These are phyloP conservation scores for Epinephelus fuscoguttatus DNA, from an alignment of 2,113 vertebrate species.

Conservation along the genomic window DNA sequence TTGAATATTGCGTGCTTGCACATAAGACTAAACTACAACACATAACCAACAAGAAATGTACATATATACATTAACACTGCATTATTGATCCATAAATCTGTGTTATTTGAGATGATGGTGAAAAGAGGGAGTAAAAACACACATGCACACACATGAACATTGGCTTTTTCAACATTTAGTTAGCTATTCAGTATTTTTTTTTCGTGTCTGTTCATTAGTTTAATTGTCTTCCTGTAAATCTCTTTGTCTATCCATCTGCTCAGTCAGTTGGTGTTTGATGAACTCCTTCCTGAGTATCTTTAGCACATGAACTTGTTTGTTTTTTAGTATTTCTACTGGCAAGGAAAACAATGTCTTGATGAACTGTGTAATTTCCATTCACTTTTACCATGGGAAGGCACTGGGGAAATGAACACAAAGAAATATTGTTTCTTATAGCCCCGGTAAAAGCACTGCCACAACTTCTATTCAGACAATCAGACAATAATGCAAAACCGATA, in stretches of 20 bases:
- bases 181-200: neutral
- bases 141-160: neutral
- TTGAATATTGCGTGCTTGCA: neutral
- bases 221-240: neutral
- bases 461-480: slow-evolving; percentile 32
- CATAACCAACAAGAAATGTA: neutral
- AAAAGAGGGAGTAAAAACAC: neutral
- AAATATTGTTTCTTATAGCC: slow-evolving; percentile 10
- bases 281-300: neutral
- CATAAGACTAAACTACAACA: neutral
- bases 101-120: neutral
- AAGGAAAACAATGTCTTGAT: slow-evolving; percentile 14
- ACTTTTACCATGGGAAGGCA: slow-evolving; percentile 18
- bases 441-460: slow-evolving; percentile 16
- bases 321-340: neutral
- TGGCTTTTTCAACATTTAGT: neutral
- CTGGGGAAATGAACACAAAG: slow-evolving; percentile 5
- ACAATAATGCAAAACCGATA: slow-evolving; percentile 44
- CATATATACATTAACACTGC: too few species aligned
- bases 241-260: neutral
- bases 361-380: slow-evolving; percentile 36
- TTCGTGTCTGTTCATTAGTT: neutral
- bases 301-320: neutral
- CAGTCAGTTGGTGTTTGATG: neutral
- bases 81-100: neutral